Conservation (phyloP, 2,113 vertebrate species). For the Crocuta crocuta region DNA sequence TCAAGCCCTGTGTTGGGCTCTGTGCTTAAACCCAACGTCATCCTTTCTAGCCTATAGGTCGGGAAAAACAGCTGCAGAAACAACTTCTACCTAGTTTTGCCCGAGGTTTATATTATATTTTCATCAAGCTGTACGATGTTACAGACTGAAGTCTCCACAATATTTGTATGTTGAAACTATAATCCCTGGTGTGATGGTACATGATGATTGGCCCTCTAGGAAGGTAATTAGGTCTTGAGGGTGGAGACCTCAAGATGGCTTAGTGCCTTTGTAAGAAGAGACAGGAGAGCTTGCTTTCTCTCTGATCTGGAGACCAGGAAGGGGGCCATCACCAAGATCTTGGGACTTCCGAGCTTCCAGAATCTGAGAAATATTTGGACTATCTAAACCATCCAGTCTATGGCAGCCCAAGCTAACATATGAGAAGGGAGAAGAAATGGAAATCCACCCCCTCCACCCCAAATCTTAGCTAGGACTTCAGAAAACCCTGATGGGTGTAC, state of each 20-base stretch:
- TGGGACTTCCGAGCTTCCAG: too few relatives aligned
- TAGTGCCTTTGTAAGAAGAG: not conserved
- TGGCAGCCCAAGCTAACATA: too few relatives aligned
- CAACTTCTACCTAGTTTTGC: not conserved
- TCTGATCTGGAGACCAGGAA: too few relatives aligned
- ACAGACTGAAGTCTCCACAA: not conserved
- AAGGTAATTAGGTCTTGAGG: too few relatives aligned
- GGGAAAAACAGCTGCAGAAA: not conserved
- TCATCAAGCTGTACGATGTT: not conserved
- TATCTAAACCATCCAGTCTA: too few relatives aligned
- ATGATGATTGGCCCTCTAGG: not conserved
- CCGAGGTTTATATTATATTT: not conserved
- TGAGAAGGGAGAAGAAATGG: not conserved
- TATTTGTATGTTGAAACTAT: not conserved
- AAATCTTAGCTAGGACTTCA: not conserved
- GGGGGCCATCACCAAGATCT: not conserved
- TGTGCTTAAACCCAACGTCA: not conserved
- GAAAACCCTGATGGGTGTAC: not conserved
- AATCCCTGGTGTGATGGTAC: too few relatives aligned
- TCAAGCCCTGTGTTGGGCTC: too few relatives aligned
- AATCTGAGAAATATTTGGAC: too few relatives aligned
- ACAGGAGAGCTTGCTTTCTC: not conserved
- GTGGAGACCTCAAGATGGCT: not conserved
- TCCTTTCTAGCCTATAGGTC: not conserved
- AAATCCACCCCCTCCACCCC: too few relatives aligned